These are phyloP conservation scores for Pantherophis guttatus DNA, from an alignment of 2,113 vertebrate genomes.

Conservation along the genomic window DNA sequence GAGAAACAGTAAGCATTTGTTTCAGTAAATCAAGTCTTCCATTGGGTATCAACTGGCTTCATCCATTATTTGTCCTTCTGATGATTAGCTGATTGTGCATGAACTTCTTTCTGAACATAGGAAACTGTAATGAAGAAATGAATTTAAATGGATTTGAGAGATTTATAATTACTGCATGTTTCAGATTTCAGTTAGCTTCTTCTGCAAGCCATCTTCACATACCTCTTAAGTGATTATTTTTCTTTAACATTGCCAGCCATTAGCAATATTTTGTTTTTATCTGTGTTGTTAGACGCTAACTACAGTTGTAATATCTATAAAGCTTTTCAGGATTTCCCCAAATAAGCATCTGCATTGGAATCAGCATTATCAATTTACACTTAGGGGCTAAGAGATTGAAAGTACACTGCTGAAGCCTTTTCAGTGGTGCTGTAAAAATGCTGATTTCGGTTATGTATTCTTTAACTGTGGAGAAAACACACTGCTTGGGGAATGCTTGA, in stretches of 20 bases:
- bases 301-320: not conserved
- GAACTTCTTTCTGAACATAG: not conserved
- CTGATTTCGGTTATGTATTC: not conserved
- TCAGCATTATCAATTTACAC: not conserved
- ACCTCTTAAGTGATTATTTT: constrained; percentile 1
- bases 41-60: not conserved
- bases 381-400: not conserved
- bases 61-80: not conserved
- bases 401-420: not conserved
- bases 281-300: not conserved
- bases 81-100: not conserved
- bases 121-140: not conserved
- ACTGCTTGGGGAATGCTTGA: not conserved
- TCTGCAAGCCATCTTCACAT: not conserved
- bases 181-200: not conserved
- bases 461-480: not conserved
- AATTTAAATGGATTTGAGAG: not conserved
- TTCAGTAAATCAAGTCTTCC: not conserved
- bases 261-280: constrained; percentile 4
- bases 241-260: not conserved
- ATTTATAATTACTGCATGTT: not conserved
- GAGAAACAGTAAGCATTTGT: not conserved
- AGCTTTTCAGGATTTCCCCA: constrained; percentile 3
- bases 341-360: not conserved
- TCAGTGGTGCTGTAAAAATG: not conserved